Base-by-base conservation (phyloP, 2,888 invertebrate genomes). In the Papilio protenor region DNA sequence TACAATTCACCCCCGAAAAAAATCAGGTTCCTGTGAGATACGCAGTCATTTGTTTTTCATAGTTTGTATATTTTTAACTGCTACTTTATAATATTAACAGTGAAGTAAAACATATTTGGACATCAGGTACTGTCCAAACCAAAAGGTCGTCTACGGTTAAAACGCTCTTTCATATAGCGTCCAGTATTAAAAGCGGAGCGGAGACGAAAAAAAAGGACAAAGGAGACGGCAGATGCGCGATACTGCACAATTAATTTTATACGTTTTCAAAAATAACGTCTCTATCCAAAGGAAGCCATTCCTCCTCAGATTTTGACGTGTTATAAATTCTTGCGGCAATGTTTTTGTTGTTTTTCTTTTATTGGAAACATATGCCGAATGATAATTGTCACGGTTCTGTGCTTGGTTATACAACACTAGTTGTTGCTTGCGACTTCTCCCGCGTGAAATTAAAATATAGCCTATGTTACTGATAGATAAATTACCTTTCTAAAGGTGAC, bases 271-370 rank as follows among this genome's bases (percentile, higher is more conserved):
- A 88, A 87, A 87, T 90, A 91, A 92, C 91, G 87, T 93, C 94
- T 94, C 92, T 93, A 94, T 94, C 88, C 80, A 84, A 85, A 93
- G 93, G 94, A 94, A 93, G 89, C 92, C 92, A 94, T 94, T 92
- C 90, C 92, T 94, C 90, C 87, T 84, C 89, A 89, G 88, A 92
- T 93, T 89, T 91, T 93, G 94, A 94, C 93, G 92, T 89, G 92
- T 92, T 93, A 93, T 94, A 93, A 91, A 94, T 93, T 93, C 93
- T 90, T 90, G 89, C 89, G 86, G 88, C 87, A 86, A 85, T 85
- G 85, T 89, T 91, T 91, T 90, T 90, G 87, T 88, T 70, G 27
- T 16, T 75, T 64, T 72, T 72, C 23, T 8, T 72, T 75, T 72
- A 18, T 86, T 83, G 84, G 82, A 81, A 79, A 75, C 80, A 81